Evolutionary conservation across 2,797 vertebrate species (phyloP), one percentile per base, ranked within the genome.

Genomic region (Danio choprae): DNA sequence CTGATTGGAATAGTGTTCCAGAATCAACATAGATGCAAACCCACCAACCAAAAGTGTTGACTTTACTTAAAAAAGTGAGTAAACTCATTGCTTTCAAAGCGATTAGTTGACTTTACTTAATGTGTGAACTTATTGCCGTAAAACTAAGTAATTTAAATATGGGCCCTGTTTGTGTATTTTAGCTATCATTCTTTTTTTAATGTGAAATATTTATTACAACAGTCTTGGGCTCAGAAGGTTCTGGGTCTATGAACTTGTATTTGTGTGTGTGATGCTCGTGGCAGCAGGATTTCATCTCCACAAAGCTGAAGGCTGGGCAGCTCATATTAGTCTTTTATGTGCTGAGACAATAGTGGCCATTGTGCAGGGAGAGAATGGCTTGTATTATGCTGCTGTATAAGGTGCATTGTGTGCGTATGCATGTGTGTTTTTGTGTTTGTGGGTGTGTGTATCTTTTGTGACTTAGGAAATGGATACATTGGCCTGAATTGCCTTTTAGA

Each of bases 321-420:
- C 77, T 79, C 68, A 64, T 41, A 71, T 79, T 64, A 44, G 58
- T 36, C 77, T 73, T 79, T 72, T 79, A 71, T 79, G 60, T 56
- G 7, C 8, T 51, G 75, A 77, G 38, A 82, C 83, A 84, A 82
- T 77, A 44, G 67, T 15, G 20, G 53, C 40, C 20, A 73, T 82
- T 84, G 73, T 84, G 67, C 55, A 50, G 46, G 13, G 29, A 76
- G 44, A 82, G 77, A 84, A 84, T 82, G 53, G 77, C 68, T 44
- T 72, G 65, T 53, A 69, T 82, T 84, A 70, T 82, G 20, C 22
- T 29, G 38, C 18, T 38, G 58, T 79, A 72, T 64, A 62, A 79
- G 68, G 77, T 72, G 48, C 38, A 72, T 71, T 72, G 59, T 79
- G 68, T 55, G 18, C 56, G 48, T n/a, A 64, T 9, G 46, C 15